phyloP scores from a whole-genome alignment of 2,888 invertebrate genomes.

The Hyposoter dolosus region DNA sequence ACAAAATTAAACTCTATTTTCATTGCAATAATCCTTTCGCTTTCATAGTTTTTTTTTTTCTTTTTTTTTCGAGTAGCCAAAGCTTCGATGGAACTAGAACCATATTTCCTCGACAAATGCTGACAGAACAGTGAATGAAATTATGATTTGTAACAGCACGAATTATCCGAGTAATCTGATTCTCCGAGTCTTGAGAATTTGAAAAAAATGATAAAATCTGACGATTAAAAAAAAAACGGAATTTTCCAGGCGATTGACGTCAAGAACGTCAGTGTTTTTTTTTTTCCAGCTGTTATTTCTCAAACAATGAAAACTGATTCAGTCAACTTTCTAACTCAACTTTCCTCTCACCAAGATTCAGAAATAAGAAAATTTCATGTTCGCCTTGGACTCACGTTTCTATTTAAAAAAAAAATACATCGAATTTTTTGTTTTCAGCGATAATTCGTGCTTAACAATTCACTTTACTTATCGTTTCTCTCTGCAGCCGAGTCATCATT shows the following conservation, averaged over 20 bases:
- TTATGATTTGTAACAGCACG: conserved; percentile 9
- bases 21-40: conserved; percentile 36
- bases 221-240: background rate
- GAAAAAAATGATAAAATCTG: background rate
- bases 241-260: background rate
- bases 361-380: background rate
- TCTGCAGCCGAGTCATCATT: background rate
- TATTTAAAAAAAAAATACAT: background rate
- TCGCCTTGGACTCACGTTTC: background rate
- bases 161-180: conserved; percentile 3
- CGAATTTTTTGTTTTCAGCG: background rate
- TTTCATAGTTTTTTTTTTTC: conserved; percentile 27
- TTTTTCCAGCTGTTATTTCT: background rate
- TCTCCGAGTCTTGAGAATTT: background rate
- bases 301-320: background rate
- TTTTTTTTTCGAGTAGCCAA: conserved; percentile 7
- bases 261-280: background rate
- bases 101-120: background rate
- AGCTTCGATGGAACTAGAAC: background rate
- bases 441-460: background rate
- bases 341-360: background rate
- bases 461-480: background rate
- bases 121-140: background rate
- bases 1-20: background rate
- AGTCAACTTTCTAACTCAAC: background rate